phyloP scores from a whole-genome alignment of 2,797 vertebrate species.

The Valencia hispanica region DNA sequence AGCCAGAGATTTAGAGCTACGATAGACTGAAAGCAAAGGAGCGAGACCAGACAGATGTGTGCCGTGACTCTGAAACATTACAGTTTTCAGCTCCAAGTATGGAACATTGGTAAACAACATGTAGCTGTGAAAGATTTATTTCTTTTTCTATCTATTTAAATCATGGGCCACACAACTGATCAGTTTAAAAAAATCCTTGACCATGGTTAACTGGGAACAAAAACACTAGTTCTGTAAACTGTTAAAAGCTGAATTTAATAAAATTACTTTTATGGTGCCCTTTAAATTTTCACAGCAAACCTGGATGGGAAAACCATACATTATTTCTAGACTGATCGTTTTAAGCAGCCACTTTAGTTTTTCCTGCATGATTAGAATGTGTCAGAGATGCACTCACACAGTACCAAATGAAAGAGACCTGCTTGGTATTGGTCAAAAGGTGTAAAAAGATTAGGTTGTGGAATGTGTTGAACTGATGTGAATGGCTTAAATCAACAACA shows the following conservation, averaged over 20 bases:
- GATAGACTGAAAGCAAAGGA: slow-evolving; percentile 54
- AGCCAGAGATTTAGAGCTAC: slow-evolving; percentile 62
- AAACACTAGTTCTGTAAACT: not conserved
- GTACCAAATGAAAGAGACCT: not conserved
- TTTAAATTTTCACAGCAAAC: not conserved
- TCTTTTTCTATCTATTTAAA: not conserved
- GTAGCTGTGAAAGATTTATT: not conserved
- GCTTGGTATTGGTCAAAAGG: not conserved
- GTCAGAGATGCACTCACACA: not conserved
- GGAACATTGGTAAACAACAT: slow-evolving; percentile 47
- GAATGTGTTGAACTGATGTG: not conserved
- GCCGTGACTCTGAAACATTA: slow-evolving; percentile 43
- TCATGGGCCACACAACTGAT: not conserved
- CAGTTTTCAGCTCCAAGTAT: slow-evolving; percentile 44
- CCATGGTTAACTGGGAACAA: not conserved
- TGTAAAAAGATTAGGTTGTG: not conserved
- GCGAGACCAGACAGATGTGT: slow-evolving; percentile 62
- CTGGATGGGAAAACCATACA: not conserved
- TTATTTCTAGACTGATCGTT: not conserved
- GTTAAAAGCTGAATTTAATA: not conserved
- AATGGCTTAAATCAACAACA: not conserved
- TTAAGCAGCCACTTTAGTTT: not conserved
- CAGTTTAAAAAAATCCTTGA: not conserved
- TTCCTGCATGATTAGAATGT: not conserved
- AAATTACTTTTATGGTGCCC: not conserved